phyloP scores from a whole-genome alignment of 2,797 vertebrate genomes.

The Todus mexicanus region DNA sequence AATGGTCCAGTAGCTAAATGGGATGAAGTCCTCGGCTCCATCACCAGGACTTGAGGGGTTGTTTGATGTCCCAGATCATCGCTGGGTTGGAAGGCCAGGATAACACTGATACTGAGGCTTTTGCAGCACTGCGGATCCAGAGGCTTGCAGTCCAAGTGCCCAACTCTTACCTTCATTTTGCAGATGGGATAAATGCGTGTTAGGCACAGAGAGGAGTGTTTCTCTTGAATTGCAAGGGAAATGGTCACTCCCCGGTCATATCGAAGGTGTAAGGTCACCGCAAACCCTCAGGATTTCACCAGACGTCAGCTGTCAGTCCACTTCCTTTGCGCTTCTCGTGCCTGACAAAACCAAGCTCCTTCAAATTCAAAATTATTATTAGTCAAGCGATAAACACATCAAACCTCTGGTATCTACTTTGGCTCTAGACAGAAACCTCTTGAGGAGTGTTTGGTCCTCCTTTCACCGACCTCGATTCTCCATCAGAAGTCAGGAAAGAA shows the following conservation, averaged over 20 bases:
- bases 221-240: background rate
- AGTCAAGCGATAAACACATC: background rate
- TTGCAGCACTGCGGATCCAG: background rate
- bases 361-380: background rate
- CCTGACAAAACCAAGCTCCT: background rate
- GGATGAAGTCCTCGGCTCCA: background rate
- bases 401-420: background rate
- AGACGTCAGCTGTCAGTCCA: rapidly evolving
- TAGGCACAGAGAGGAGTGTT: background rate
- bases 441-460: background rate
- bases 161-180: background rate
- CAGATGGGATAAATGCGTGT: background rate
- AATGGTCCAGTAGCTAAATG: background rate
- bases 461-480: background rate
- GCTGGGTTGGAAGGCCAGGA: background rate
- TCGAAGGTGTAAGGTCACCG: background rate
- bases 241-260: background rate
- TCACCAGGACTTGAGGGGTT: background rate
- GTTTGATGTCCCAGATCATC: background rate
- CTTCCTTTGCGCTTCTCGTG: background rate
- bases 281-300: background rate
- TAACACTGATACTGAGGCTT: background rate
- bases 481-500: background rate
- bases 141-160: background rate
- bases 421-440: background rate